Evolutionary conservation across 2,113 vertebrate species (phyloP).

Genomic region (Melospiza melodia): DNA sequence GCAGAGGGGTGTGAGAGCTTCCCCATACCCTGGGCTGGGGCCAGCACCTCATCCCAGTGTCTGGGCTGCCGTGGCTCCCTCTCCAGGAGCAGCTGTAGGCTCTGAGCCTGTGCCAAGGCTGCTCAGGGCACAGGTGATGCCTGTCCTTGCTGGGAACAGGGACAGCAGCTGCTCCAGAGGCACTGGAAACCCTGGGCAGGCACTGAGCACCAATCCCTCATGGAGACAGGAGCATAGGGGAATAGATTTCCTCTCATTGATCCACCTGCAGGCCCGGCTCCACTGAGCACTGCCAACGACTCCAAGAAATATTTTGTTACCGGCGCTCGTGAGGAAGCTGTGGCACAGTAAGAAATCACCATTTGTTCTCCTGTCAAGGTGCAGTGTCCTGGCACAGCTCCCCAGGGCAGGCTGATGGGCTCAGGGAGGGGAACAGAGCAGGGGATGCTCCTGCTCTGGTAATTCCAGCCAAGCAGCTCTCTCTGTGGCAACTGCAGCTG

Average conservation of each 20-base stretch:
- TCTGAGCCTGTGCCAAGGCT: background rate
- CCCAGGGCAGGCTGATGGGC: background rate
- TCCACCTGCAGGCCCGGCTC: background rate
- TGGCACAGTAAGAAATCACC: background rate
- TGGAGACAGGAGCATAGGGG: background rate
- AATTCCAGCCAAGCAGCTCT: background rate
- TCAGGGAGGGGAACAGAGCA: background rate
- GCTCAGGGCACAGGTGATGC: background rate
- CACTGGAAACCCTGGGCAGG: background rate
- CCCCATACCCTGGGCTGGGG: background rate
- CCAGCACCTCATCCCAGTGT: background rate
- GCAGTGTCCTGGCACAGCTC: background rate
- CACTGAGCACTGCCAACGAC: background rate
- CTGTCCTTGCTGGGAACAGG: background rate
- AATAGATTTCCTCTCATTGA: constrained; percentile 5
- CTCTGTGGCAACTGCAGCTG: background rate
- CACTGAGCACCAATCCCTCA: background rate
- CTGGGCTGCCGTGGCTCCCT: background rate
- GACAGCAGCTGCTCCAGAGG: constrained; percentile 11
- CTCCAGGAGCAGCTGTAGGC: background rate
- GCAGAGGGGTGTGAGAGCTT: background rate
- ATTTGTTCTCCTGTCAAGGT: background rate
- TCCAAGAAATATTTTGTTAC: background rate
- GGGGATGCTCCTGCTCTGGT: fast-evolving
- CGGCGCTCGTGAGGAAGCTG: fast-evolving